Evolutionary conservation across 30 jellyfish, hydroid and myxozoan genomes (phyloP), one percentile per base, ranked within the genome.

Genomic region (Aurelia coerulea): DNA sequence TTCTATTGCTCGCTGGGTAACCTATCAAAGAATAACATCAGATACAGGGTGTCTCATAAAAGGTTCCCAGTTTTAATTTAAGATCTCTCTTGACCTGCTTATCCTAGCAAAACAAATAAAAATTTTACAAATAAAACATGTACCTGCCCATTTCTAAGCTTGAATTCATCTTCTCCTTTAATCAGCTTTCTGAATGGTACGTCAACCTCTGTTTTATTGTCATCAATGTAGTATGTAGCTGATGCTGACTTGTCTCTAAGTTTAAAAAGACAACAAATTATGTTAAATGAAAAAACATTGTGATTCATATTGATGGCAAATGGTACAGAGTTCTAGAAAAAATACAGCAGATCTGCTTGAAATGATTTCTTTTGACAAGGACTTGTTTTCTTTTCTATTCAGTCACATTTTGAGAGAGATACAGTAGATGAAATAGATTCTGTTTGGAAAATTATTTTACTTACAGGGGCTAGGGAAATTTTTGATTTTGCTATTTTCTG

Each of bases 181-280:
- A 51, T 37, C 16, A 68, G 67, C 56, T 59, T 51, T 76, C 80
- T 33, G 49, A 74, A 78, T 23, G 73, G 80, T 35, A 87, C 80
- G 11, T 37, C 41, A 6, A 66, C 62, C n/a, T 84, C 88, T 6
- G 52, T 62, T 13, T 71, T 23, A 56, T 82, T 62, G 13, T 83
- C 97, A 71, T 84, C 87, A 52, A 74, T 83, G 67, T 42, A 74
- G 59, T 89, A 90, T 0, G 93, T 85, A 3, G 96, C 89, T 11
- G 93, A 73, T 39, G 98, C 96, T 4, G 98, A 91, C 32, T 74
- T 65, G 79, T 91, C 98, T 79, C 98, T 91, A 77, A 18, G 2
- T 39, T 19, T 10, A 46, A 65, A 66, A 81, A 39, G 13, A 33
- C 18, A 33, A n/a, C 39, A 32, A 56, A n/a, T 2, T 19, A 16